These are phyloP conservation scores for Trachurus trachurus DNA, from an alignment of 2,797 vertebrate genomes.

Conservation along the genomic window DNA sequence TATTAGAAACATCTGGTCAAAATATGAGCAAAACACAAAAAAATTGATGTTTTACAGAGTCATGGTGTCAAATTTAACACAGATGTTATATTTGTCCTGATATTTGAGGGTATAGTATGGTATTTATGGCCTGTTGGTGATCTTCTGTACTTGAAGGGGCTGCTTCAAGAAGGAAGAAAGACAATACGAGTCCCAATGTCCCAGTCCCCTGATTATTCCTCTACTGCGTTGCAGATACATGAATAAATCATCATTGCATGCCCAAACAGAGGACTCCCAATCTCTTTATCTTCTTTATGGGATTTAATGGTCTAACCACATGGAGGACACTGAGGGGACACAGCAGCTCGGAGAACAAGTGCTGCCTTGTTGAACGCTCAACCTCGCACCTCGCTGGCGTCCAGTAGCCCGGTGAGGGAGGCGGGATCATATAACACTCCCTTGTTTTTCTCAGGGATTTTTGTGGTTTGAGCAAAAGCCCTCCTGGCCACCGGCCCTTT, in stretches of 20 bases:
- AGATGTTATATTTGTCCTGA: neutral
- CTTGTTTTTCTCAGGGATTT: conserved; percentile 70
- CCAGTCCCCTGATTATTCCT: neutral
- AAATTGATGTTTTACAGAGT: neutral
- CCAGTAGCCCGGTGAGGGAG: conserved; percentile 43
- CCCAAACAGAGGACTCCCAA: conserved; percentile 56
- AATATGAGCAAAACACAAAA: neutral
- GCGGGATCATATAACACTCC: conserved; percentile 59
- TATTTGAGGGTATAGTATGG: neutral
- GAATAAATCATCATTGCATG: conserved; percentile 56
- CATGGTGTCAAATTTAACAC: neutral
- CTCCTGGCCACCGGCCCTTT: conserved; percentile 40
- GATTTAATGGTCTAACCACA: conserved; percentile 62
- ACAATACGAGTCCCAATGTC: conserved; percentile 6
- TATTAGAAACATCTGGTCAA: no score
- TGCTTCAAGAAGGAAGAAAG: neutral
- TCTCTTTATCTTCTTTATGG: conserved; percentile 43
- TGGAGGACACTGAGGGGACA: conserved; percentile 57
- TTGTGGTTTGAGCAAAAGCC: conserved; percentile 66
- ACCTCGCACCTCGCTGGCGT: conserved; percentile 59
- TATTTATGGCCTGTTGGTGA: neutral
- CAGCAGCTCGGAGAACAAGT: conserved; percentile 68
- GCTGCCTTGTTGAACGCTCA: conserved; percentile 68
- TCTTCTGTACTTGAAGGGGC: neutral
- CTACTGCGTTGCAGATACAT: conserved; percentile 33